These are phyloP conservation scores for Mantis religiosa DNA, from an alignment of 2,888 invertebrate genomes.

Conservation along the genomic window DNA sequence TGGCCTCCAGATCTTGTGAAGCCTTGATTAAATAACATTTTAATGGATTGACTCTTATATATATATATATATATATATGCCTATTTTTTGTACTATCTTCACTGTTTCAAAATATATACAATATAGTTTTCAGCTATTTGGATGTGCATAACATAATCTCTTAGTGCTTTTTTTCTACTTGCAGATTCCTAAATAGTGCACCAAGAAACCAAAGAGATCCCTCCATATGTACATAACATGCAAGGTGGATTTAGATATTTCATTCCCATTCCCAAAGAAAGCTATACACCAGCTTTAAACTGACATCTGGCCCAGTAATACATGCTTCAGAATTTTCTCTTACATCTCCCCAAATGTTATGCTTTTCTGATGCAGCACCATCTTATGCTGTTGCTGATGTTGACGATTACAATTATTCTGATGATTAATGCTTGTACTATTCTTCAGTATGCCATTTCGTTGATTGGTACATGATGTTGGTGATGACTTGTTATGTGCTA, in stretches of 20 bases:
- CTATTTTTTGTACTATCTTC: no score
- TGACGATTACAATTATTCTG: constrained; percentile 23
- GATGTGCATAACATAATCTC: background rate
- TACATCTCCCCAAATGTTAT: constrained; percentile 49
- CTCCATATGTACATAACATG: background rate
- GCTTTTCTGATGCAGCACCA: constrained; percentile 44
- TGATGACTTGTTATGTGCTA: background rate
- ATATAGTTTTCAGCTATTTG: background rate
- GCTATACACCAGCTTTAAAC: background rate
- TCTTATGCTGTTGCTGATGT: constrained; percentile 16
- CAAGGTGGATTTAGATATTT: background rate
- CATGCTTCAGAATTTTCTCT: constrained; percentile 33
- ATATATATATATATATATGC: background rate
- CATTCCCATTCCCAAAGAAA: background rate
- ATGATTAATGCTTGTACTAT: constrained; percentile 36
- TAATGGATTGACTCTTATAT: background rate
- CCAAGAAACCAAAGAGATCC: background rate
- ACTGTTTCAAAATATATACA: background rate
- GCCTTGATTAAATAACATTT: no score
- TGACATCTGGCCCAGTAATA: background rate
- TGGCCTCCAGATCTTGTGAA: no score
- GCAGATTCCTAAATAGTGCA: background rate
- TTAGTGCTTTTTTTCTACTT: background rate
- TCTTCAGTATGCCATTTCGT: constrained; percentile 53
- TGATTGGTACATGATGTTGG: constrained; percentile 26